Conservation (phyloP, 2,113 vertebrate species). For the Leptobrachium leishanense region DNA sequence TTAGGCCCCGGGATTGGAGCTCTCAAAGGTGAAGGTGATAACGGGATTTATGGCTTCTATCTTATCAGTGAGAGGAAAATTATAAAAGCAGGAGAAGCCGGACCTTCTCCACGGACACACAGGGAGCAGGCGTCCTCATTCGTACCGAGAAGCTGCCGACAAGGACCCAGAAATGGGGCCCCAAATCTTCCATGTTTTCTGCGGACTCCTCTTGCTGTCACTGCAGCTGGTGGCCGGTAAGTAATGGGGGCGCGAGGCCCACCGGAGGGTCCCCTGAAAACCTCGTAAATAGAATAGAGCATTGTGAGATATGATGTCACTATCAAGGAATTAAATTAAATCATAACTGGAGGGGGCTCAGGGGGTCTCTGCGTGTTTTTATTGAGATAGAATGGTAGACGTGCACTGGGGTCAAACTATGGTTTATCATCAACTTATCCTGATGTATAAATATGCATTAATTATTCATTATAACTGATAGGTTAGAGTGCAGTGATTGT, state of each 20-base stretch:
- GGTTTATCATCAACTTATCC: too few species aligned
- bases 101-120: neutral
- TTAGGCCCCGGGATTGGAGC: neutral
- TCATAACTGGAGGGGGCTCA: too few species aligned
- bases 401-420: too few species aligned
- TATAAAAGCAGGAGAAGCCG: slow-evolving; percentile 25
- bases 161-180: slow-evolving; percentile 7
- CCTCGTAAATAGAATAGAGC: too few species aligned
- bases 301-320: too few species aligned
- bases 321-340: too few species aligned
- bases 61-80: slow-evolving; percentile 33
- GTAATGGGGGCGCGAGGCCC: neutral
- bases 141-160: neutral
- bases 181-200: neutral
- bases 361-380: too few species aligned
- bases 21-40: slow-evolving; percentile 42
- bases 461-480: too few species aligned
- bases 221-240: neutral
- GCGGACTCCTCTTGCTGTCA: slow-evolving; percentile 1
- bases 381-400: too few species aligned
- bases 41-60: slow-evolving; percentile 24
- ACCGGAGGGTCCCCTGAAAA: too few species aligned
- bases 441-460: too few species aligned
- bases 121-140: neutral
- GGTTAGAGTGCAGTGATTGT: too few species aligned